Conservation (phyloP, 2,888 invertebrate genomes). For the Blastobasis adustella region DNA sequence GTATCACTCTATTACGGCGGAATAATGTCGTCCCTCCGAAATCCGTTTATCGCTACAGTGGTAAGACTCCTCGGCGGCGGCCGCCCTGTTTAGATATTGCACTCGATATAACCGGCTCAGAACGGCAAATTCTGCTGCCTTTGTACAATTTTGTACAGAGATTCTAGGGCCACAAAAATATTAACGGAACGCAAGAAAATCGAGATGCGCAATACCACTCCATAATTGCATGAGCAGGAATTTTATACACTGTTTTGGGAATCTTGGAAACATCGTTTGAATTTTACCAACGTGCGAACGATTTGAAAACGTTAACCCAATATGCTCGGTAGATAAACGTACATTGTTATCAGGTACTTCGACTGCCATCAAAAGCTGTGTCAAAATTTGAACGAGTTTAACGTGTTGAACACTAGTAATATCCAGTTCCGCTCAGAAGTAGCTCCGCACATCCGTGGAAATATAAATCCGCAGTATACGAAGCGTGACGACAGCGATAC, state of each 20-base stretch:
- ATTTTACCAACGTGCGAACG: not conserved
- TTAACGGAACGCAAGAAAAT: conserved; percentile 24
- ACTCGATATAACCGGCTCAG: conserved; percentile 42
- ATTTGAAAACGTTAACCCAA: no score
- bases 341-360: no score
- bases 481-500: conserved; percentile 61
- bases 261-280: not conserved
- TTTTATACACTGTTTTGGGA: not conserved
- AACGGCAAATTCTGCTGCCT: conserved; percentile 32
- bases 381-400: no score
- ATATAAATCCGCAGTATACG: conserved; percentile 60
- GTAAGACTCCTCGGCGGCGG: conserved; percentile 42
- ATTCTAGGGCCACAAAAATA: conserved; percentile 28
- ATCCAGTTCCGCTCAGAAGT: no score
- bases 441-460: conserved; percentile 28
- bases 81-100: conserved; percentile 48
- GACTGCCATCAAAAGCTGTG: no score
- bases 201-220: conserved; percentile 16
- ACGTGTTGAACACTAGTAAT: no score
- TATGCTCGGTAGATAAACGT: no score
- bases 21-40: conserved; percentile 53
- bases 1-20: conserved; percentile 58
- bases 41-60: conserved; percentile 61
- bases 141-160: conserved; percentile 27
- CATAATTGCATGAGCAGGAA: conserved; percentile 9